A percentile compares a stretch with the other conserved stretches of the same genome.
Evolutionary conservation across 2,888 invertebrate genomes (phyloP).

Genomic region (Subacronicta megacephala): DNA sequence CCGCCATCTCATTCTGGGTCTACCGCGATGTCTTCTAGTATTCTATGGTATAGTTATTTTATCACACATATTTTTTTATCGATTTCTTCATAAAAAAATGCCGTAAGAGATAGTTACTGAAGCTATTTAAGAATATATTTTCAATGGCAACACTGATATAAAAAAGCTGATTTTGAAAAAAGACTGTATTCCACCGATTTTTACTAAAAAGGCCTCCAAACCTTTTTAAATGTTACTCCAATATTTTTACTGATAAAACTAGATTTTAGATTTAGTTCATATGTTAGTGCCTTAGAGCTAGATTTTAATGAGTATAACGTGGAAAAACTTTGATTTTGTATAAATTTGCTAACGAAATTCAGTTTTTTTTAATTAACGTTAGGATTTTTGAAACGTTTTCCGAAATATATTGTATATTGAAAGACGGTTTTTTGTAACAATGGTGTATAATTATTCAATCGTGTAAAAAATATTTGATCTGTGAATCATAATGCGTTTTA

Average conservation of each 20-base stretch:
- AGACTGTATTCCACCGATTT: conserved; percentile 56
- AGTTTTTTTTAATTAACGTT: conserved; percentile 14
- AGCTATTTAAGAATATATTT: too few species aligned
- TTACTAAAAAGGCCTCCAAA: conserved; percentile 9
- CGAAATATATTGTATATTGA: conserved; percentile 20
- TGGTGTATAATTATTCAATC: background rate
- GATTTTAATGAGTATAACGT: conserved; percentile 20
- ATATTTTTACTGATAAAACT: conserved; percentile 22
- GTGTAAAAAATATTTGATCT: background rate
- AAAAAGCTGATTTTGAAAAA: conserved; percentile 27
- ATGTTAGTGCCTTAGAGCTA: conserved; percentile 55
- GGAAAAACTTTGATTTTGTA: conserved; percentile 28
- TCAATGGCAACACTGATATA: background rate
- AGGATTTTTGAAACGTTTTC: conserved; percentile 25
- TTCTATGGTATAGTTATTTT: too few species aligned
- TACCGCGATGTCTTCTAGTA: too few species aligned
- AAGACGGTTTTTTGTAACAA: too few species aligned
- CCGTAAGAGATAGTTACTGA: too few species aligned
- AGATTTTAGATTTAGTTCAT: conserved; percentile 33
- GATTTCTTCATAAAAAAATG: too few species aligned
- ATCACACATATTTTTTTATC: too few species aligned
- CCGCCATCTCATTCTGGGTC: too few species aligned
- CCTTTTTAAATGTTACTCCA: conserved; percentile 47
- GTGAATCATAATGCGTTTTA: too few species aligned
- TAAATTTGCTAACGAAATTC: conserved; percentile 31